Percentiles rank a stretch among this genome's conserved stretches.
phyloP scores from a whole-genome alignment of 2,113 vertebrate genomes.

The Albula glossodonta region DNA sequence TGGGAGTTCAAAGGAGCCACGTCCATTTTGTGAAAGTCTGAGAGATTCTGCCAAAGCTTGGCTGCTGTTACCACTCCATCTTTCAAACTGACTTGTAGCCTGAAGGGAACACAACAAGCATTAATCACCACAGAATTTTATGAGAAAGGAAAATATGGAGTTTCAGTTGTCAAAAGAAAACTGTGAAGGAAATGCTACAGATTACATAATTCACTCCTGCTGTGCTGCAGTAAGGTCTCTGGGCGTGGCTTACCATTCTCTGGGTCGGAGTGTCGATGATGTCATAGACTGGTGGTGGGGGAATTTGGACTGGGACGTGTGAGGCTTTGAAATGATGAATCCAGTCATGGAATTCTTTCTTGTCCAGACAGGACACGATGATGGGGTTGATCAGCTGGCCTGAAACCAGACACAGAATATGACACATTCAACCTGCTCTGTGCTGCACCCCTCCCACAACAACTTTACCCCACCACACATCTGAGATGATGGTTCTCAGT shows the following conservation, averaged over 20 bases:
- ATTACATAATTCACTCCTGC: neutral
- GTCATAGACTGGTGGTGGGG: conserved; percentile 69
- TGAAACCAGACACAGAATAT: conserved; percentile 33
- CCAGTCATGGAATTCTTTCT: conserved; percentile 68
- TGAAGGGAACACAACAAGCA: conserved; percentile 29
- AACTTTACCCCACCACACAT: too few relatives aligned
- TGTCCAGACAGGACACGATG: conserved; percentile 69
- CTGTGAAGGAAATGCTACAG: neutral
- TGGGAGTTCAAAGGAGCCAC: conserved; percentile 58
- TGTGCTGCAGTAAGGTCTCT: neutral
- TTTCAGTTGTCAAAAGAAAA: neutral
- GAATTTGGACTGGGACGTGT: conserved; percentile 69
- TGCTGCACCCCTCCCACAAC: too few relatives aligned
- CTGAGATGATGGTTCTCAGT: too few relatives aligned
- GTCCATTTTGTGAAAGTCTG: conserved; percentile 46
- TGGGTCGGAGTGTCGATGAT: conserved; percentile 75
- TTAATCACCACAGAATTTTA: neutral
- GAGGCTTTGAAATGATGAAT: conserved; percentile 71
- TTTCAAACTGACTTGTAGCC: conserved; percentile 60
- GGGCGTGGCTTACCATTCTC: conserved; percentile 23
- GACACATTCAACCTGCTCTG: neutral
- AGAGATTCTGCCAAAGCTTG: conserved; percentile 40
- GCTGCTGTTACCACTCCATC: conserved; percentile 59
- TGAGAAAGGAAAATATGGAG: neutral
- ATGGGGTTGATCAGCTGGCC: conserved; percentile 79